A percentile compares a stretch with the other conserved stretches of the same genome.
Evolutionary conservation across 2,797 vertebrate genomes (phyloP).

Genomic region (Antennarius maculatus): DNA sequence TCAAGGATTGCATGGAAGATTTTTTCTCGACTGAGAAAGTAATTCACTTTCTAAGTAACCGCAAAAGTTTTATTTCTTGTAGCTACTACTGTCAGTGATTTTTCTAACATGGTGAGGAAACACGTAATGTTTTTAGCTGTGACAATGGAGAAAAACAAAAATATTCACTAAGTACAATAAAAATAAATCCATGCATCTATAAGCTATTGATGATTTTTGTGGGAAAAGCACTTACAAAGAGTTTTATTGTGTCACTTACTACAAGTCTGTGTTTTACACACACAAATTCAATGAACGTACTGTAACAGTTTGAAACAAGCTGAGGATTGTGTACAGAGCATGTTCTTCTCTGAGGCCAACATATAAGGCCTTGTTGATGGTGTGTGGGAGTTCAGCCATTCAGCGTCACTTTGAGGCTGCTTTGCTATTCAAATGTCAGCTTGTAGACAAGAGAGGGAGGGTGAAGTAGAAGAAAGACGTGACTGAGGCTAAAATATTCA

Average conservation of each 20-base stretch:
- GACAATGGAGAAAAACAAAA: conserved; percentile 10
- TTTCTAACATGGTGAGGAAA: no score
- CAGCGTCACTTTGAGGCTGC: conserved; percentile 62
- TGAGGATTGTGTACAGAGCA: conserved; percentile 49
- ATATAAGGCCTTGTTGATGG: conserved; percentile 68
- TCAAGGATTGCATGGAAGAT: no score
- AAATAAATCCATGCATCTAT: conserved; percentile 24
- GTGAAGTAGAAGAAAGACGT: conserved; percentile 15
- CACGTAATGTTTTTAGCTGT: no score
- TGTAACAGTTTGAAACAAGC: conserved; percentile 63
- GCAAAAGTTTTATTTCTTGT: no score
- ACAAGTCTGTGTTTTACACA: conserved; percentile 27
- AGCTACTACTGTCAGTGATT: no score
- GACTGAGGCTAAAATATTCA: no score
- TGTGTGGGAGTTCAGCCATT: conserved; percentile 67
- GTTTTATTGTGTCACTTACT: conserved; percentile 34
- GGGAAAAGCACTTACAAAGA: conserved; percentile 31
- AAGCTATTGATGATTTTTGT: conserved; percentile 19
- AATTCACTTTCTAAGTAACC: no score
- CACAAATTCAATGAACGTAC: conserved; percentile 45
- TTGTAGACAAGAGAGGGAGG: conserved; percentile 34
- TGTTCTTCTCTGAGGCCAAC: conserved; percentile 48
- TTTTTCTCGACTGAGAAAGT: no score
- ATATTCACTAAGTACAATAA: conserved; percentile 14
- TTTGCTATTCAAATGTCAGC: conserved; percentile 84